Base-by-base conservation (phyloP, 2,797 vertebrate genomes). In the Rachycentron canadum region DNA sequence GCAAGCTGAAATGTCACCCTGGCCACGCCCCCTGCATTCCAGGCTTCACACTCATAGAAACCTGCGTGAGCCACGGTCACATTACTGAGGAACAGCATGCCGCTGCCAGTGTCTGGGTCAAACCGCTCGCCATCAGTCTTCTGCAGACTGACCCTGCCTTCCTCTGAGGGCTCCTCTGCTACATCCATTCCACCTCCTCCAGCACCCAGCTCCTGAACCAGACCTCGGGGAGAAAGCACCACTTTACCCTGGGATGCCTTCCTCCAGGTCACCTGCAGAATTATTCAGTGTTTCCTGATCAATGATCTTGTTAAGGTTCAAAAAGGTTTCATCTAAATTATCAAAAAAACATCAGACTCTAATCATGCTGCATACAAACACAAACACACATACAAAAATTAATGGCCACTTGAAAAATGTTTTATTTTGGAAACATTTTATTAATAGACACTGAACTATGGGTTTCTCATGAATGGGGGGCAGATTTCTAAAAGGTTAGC, bases 61-160 rank as follows among this genome's bases (percentile, higher is more conserved):
- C 97, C 97, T 0, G 96, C 96, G 0, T 98, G 97, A 0, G 96
- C 95, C 86, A 95, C 92, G 0, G 96, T 97, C 78, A 98, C 94
- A 13, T 98, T 98, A 86, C 93, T 96, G 56, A 98, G 96, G 71
- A 97, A 96, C 28, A 98, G 91, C 96, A 97, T 96, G 25, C 97
- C 97, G 1, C 96, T 97, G 79, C 96, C 96, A 0, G 95, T 97
- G 91, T 97, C 96, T 0, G 95, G 94, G 87, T 95, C 93, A 2
- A 97, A 96, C 28, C 89, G 93, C 60, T 95, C 93, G 4, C 88
- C 89, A 0, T 92, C 88, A 7, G 21, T 82, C 78, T 93, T 92
- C 76, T 91, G 92, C 62, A 92, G 84, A 69, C 78, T 86, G 41
- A 92, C 89, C 63, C 78, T 57, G 52, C 68, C 73, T 41, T 88